Evolutionary conservation across 2,113 vertebrate species (phyloP).

Genomic region (Hyperopisus bebe): DNA sequence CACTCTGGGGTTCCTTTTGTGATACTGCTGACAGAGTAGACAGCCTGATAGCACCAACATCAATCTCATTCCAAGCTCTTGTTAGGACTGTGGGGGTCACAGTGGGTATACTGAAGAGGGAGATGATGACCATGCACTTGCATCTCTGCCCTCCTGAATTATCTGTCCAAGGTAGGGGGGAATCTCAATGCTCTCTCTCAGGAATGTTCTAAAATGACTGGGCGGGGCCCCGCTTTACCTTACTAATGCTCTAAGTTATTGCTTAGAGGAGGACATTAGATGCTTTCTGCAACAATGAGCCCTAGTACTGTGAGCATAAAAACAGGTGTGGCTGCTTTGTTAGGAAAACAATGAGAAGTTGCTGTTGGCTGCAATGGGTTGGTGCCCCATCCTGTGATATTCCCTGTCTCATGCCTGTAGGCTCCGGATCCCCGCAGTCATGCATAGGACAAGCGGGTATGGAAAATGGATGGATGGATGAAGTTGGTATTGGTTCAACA

Average conservation of each 20-base stretch:
- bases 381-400: background rate
- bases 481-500: background rate
- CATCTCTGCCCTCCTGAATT: background rate
- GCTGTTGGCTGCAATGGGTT: background rate
- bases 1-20: background rate
- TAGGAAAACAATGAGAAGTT: background rate
- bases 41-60: background rate
- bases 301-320: background rate
- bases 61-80: slow-evolving; percentile 6
- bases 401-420: background rate
- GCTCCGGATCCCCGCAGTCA: background rate
- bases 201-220: background rate
- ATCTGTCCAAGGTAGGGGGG: background rate
- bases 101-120: background rate
- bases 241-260: background rate
- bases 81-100: background rate
- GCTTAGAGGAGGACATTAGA: background rate
- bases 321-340: background rate
- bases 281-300: background rate
- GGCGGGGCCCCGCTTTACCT: background rate
- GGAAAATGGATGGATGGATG: background rate
- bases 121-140: background rate
- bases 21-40: background rate
- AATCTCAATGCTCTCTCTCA: background rate
- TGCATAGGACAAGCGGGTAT: background rate